Conservation (phyloP, 2,888 invertebrate species). For the Hermodice carunculata region DNA sequence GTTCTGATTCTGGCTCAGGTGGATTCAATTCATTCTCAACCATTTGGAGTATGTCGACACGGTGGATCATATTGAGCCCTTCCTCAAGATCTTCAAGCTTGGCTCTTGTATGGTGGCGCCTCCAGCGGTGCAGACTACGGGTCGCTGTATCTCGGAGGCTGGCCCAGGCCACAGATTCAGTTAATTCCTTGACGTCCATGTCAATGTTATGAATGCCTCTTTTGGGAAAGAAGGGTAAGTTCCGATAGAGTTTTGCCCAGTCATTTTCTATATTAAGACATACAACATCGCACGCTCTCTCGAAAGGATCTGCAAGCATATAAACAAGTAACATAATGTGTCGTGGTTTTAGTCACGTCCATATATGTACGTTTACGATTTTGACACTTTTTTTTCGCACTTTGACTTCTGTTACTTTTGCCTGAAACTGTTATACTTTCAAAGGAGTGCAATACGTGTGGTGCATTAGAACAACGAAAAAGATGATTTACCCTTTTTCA, state of each 20-base stretch:
- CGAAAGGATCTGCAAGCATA: slow-evolving; percentile 50
- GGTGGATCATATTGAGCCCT: slow-evolving; percentile 4
- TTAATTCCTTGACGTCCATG: slow-evolving; percentile 53
- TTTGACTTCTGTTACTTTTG: no score
- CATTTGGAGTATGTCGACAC: background rate
- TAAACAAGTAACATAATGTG: background rate
- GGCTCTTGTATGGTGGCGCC: slow-evolving; percentile 52
- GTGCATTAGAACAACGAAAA: no score
- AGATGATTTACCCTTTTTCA: no score
- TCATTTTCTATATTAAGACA: slow-evolving; percentile 51
- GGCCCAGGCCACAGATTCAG: slow-evolving; percentile 37
- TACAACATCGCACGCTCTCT: slow-evolving; percentile 51
- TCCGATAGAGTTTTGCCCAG: slow-evolving; percentile 58
- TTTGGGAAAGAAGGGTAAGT: slow-evolving; percentile 57
- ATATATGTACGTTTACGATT: no score
- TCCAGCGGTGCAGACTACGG: slow-evolving; percentile 55
- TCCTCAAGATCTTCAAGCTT: slow-evolving; percentile 54
- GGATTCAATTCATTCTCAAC: slow-evolving; percentile 42
- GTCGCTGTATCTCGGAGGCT: slow-evolving; percentile 14
- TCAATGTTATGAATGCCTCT: slow-evolving; percentile 57
- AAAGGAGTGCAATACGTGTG: no score
- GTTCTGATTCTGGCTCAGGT: slow-evolving; percentile 40
- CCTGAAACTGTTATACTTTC: no score
- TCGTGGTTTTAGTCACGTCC: no score
- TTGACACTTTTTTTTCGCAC: no score